These are phyloP conservation scores for Apolygus lucorum DNA, from an alignment of 1,140 invertebrate species.

Conservation along the genomic window DNA sequence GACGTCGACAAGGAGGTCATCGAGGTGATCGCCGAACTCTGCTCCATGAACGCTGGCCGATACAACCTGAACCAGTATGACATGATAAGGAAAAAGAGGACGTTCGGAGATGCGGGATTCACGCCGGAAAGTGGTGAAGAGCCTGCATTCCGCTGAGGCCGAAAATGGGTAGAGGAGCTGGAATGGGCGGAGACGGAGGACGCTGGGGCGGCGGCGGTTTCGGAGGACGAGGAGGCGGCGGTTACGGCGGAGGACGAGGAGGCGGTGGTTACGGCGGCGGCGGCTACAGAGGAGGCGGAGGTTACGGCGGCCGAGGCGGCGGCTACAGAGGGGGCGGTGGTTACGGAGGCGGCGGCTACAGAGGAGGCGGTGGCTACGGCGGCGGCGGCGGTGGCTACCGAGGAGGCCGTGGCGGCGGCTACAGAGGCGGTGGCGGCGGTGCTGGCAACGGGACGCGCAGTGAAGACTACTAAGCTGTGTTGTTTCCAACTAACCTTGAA, in stretches of 20 bases:
- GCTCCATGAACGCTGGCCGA: conserved; percentile 62
- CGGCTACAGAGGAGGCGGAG: conserved; percentile 26
- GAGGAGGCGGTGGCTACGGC: conserved; percentile 18
- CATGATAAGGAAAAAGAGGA: conserved; percentile 33
- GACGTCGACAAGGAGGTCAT: conserved; percentile 48
- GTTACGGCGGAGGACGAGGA: conserved; percentile 22
- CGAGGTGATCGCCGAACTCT: conserved; percentile 54
- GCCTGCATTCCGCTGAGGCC: neutral
- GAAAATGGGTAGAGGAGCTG: neutral
- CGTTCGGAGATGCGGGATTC: neutral
- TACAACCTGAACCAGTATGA: conserved; percentile 49
- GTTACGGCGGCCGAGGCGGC: too few species aligned
- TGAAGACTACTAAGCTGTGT: too few species aligned
- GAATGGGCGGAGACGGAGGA: conserved; percentile 13
- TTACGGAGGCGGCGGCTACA: conserved; percentile 20
- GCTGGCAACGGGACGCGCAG: too few species aligned
- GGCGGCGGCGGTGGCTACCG: conserved; percentile 19
- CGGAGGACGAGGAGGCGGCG: conserved; percentile 30
- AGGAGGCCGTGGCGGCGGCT: neutral
- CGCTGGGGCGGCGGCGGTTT: conserved; percentile 37
- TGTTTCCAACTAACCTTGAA: too few species aligned
- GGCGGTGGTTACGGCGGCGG: conserved; percentile 24
- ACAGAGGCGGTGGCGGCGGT: neutral
- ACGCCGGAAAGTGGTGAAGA: neutral
- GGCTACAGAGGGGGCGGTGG: too few species aligned